Evolutionary conservation across 1,140 invertebrate genomes (phyloP), one percentile per base, ranked within the genome.

Genomic region (Pachypsylla venusta): DNA sequence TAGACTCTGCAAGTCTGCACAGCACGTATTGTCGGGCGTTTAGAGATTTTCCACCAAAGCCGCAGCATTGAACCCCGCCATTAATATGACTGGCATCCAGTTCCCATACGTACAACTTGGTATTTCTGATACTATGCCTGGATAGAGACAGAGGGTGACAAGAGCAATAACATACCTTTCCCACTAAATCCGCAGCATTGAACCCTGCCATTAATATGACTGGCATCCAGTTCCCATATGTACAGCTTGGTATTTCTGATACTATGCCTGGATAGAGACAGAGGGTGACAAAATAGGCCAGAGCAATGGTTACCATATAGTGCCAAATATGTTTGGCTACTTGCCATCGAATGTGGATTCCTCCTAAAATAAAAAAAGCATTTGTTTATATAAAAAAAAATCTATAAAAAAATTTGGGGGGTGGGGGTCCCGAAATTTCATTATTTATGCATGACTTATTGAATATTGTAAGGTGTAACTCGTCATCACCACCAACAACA

Each of bases 61-160:
- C 48, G 84, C 82, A 1, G 82, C 76, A 67, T 93, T 93, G 66
- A 93, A 93, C 1, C 83, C 75, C 7, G 88, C 82, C 87, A 94
- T 93, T 25, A 94, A 73, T n/a, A 93, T 76, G 1, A 93, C 87
- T 0, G 89, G 89, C 87, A 93, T 90, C 89, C 90, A 93, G 1
- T 81, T 81, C 5, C 81, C 80, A 24, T 89, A 80, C 20, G 77
- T 77, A 65, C 89, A 93, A 28, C 86, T 91, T 28, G 82, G 77
- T 27, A 94, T 84, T 71, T 93, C 89, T 0, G 88, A 89, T 58
- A 88, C 80, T 24, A 94, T 89, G 25, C 89, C 90, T 2, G 90
- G 90, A 67, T 93, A 94, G 1, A 93, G 73, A 59, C 83, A 87
- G 1, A 93, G 74, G 0, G 89, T 93, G 0, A 91, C 87, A 67